phyloP scores from a whole-genome alignment of 37 sponge, comb jelly and placozoan genomes.

The Theonella swinhoei region DNA sequence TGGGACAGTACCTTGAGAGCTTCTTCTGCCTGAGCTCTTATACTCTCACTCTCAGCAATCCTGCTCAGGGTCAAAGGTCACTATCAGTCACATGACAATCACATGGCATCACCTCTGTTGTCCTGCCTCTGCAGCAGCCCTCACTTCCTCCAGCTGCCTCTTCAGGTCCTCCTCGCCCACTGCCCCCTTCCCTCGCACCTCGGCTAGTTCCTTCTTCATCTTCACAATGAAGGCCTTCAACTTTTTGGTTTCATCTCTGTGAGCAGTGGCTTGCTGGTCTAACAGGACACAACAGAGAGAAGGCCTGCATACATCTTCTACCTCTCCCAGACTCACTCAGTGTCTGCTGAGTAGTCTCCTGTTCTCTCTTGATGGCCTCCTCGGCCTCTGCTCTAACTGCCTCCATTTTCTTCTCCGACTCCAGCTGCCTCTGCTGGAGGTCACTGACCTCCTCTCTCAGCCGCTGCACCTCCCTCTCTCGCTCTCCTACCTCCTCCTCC shows the following conservation, averaged over 20 bases:
- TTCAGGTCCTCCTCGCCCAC: neutral
- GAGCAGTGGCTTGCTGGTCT: neutral
- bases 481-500: neutral
- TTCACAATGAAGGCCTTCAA: constrained; percentile 70
- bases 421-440: neutral
- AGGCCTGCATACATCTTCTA: neutral
- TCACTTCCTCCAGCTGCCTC: neutral
- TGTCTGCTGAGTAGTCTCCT: neutral
- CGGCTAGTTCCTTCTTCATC: constrained; percentile 78
- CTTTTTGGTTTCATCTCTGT: constrained; percentile 68
- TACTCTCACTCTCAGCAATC: neutral
- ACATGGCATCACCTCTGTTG: constrained; percentile 15
- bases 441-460: neutral
- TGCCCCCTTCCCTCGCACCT: constrained; percentile 30
- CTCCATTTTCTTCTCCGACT: neutral
- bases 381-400: neutral
- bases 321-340: neutral
- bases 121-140: neutral
- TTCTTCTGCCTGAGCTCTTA: neutral
- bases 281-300: neutral
- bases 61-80: too few relatives aligned
- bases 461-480: neutral
- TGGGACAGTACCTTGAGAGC: neutral
- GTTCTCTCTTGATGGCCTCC: neutral
- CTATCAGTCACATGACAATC: neutral